A percentile compares a stretch with the other conserved stretches of the same genome.
Evolutionary conservation across 1,140 invertebrate genomes (phyloP).

Genomic region (Ceratitis capitata): DNA sequence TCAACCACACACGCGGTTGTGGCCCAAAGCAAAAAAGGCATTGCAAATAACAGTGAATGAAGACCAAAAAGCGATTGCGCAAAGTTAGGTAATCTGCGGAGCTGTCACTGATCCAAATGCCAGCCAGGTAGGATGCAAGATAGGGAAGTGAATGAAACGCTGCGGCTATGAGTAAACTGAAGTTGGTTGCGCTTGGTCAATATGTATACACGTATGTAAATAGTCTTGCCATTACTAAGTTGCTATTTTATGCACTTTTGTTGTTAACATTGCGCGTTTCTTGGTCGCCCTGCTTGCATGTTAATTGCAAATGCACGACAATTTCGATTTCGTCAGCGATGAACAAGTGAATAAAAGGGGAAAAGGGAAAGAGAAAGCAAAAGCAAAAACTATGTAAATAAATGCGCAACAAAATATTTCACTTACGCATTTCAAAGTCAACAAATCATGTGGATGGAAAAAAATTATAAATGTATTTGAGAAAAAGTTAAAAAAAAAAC

Average conservation of each 20-base stretch:
- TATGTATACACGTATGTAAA: too few species aligned
- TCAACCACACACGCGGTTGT: background rate
- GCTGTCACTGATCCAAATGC: background rate
- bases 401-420: background rate
- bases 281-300: conserved; percentile 46
- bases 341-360: background rate
- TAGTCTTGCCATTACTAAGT: too few species aligned
- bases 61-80: background rate
- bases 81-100: conserved; percentile 58
- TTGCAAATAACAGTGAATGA: background rate
- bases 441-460: background rate
- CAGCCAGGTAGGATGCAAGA: too few species aligned
- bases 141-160: background rate
- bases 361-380: background rate
- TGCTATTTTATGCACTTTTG: background rate
- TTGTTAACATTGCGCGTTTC: background rate
- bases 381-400: background rate
- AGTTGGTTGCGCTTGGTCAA: background rate
- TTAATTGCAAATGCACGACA: conserved; percentile 56
- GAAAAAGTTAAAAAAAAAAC: background rate
- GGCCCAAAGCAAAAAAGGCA: background rate
- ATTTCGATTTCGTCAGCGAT: conserved; percentile 46
- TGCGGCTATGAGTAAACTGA: background rate
- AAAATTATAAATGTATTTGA: too few species aligned
- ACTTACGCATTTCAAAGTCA: conserved; percentile 17